These are phyloP conservation scores for Tinea semifulvella DNA, from an alignment of 2,888 invertebrate species.

Conservation along the genomic window DNA sequence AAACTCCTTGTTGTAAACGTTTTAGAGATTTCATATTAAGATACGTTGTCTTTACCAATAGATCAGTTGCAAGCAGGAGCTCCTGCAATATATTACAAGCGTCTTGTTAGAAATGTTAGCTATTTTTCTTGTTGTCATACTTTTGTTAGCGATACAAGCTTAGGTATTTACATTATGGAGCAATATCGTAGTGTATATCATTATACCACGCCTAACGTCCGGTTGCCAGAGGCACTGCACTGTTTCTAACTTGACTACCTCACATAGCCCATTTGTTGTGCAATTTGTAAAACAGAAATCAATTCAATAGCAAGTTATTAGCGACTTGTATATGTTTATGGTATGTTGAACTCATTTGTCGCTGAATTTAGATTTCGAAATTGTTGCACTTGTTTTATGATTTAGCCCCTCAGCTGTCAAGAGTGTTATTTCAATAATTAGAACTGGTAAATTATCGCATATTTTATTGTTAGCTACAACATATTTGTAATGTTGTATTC, in stretches of 20 bases:
- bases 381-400: slow-evolving; percentile 28
- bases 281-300: slow-evolving; percentile 17
- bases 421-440: not conserved
- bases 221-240: slow-evolving; percentile 10
- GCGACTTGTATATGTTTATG: slow-evolving; percentile 17
- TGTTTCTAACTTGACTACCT: slow-evolving; percentile 11
- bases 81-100: no score
- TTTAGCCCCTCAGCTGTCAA: not conserved
- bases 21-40: no score
- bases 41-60: no score
- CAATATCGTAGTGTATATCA: slow-evolving; percentile 3
- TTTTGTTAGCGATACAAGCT: not conserved
- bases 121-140: no score
- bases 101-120: no score
- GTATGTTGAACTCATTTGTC: slow-evolving; percentile 26
- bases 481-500: not conserved
- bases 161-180: not conserved
- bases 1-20: no score
- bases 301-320: slow-evolving; percentile 18
- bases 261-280: slow-evolving; percentile 8
- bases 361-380: slow-evolving; percentile 36
- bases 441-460: not conserved
- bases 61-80: no score
- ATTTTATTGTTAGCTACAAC: not conserved
- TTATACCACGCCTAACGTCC: slow-evolving; percentile 12